phyloP scores from a whole-genome alignment of 2,113 vertebrate genomes.

The Speoplatyrhinus poulsoni region DNA sequence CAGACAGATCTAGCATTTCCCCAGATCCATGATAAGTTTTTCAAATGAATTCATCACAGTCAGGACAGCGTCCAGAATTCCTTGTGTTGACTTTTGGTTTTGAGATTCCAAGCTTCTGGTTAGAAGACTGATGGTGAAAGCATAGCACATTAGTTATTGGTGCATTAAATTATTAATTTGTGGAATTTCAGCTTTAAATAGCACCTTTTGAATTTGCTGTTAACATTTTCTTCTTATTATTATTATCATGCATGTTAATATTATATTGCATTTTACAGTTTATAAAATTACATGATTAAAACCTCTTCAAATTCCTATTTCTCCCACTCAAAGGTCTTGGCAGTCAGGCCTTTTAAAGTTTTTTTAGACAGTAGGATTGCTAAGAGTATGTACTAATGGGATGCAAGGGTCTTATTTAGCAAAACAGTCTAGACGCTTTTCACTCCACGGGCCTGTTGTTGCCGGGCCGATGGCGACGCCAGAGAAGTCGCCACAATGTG shows the following conservation, averaged over 20 bases:
- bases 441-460: constrained; percentile 46
- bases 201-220: neutral
- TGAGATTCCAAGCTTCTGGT: constrained; percentile 49
- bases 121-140: constrained; percentile 54
- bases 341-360: constrained; percentile 38
- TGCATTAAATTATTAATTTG: constrained; percentile 34
- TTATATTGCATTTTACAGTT: neutral
- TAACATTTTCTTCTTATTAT: neutral
- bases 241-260: too few species aligned
- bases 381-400: constrained; percentile 42
- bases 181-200: too few species aligned
- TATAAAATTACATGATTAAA: neutral
- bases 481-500: constrained; percentile 60
- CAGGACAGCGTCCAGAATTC: constrained; percentile 53
- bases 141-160: constrained; percentile 47
- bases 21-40: constrained; percentile 66
- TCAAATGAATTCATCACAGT: constrained; percentile 66
- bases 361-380: constrained; percentile 30
- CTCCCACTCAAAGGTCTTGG: constrained; percentile 19
- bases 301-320: constrained; percentile 19
- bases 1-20: constrained; percentile 65
- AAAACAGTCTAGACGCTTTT: constrained; percentile 62
- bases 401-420: constrained; percentile 48
- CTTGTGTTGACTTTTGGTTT: constrained; percentile 49
- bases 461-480: constrained; percentile 62